Evolutionary conservation across 2,888 invertebrate species (phyloP), one percentile per base, ranked within the genome.

Genomic region (Chymomyza caudatula): DNA sequence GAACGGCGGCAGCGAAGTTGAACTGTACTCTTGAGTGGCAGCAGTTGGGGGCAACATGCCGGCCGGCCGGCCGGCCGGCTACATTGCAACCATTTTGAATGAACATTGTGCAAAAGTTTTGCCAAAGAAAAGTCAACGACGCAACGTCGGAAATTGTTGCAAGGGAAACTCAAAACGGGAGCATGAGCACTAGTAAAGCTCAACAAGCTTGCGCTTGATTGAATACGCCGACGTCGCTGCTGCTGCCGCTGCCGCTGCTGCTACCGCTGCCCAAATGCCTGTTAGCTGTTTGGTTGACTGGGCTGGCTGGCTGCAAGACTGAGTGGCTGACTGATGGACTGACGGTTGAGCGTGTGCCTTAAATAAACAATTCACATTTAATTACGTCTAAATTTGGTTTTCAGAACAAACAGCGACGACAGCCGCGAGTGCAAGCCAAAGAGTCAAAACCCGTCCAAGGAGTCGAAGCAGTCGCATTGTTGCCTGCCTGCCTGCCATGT

Each of bases 331-430:
- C 49, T 53, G 53, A 20, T 13, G 44, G 47, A 19, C 37, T 54
- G 52, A 54, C 23, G 58, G 57, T 22, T 64, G 82, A 80, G 77
- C 87, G 87, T 86, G 87, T 75, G 85, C 82, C 86, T 79, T 87
- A 85, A 88, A 88, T 88, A 88, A 88, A 88, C 87, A 88, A 85
- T 87, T 88, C 87, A 86, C 87, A 87, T 88, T 88, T 88, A 88
- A 88, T 88, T 88, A 88, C 79, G 87, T 86, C 87, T 87, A 88
- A 88, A 88, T 88, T 88, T 87, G 88, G 87, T 87, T 88, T 83
- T 72, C 79, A 80, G 81, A 87, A 87, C 83, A 87, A 88, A 88
- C 80, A 84, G 70, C 76, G 78, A 74, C 85, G 85, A 82, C 82
- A 85, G 77, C 75, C 75, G 80, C 72, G 73, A 72, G 69, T 75